Conservation (phyloP, 2,113 vertebrate species). For the Halcyon malimbica region DNA sequence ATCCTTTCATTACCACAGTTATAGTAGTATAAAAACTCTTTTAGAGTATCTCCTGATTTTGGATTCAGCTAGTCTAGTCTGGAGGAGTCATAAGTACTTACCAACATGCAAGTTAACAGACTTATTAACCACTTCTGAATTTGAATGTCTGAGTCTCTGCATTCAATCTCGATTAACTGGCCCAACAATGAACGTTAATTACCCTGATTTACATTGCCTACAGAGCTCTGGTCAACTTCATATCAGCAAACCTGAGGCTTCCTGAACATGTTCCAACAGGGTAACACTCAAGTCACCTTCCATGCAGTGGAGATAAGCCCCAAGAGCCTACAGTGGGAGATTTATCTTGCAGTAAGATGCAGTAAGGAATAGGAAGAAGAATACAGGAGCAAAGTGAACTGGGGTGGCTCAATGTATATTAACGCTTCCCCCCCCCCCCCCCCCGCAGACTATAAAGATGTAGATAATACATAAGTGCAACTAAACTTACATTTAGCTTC, state of each 20-base stretch:
- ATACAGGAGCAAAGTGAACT: background rate
- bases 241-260: background rate
- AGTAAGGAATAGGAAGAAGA: background rate
- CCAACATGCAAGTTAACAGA: background rate
- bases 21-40: background rate
- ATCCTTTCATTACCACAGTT: background rate
- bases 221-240: background rate
- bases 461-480: background rate
- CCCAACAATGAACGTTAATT: background rate
- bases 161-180: constrained; percentile 5
- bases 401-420: background rate
- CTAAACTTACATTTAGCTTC: background rate
- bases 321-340: background rate
- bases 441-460: background rate
- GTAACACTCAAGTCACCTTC: background rate
- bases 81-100: background rate
- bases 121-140: background rate
- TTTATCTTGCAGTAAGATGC: background rate
- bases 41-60: background rate
- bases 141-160: background rate
- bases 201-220: background rate
- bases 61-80: background rate
- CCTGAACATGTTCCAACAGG: background rate
- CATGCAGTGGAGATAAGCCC: background rate
- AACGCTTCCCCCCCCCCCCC: fast-evolving